Evolutionary conservation across 2,797 vertebrate species (phyloP).

Genomic region (Tapirus indicus): DNA sequence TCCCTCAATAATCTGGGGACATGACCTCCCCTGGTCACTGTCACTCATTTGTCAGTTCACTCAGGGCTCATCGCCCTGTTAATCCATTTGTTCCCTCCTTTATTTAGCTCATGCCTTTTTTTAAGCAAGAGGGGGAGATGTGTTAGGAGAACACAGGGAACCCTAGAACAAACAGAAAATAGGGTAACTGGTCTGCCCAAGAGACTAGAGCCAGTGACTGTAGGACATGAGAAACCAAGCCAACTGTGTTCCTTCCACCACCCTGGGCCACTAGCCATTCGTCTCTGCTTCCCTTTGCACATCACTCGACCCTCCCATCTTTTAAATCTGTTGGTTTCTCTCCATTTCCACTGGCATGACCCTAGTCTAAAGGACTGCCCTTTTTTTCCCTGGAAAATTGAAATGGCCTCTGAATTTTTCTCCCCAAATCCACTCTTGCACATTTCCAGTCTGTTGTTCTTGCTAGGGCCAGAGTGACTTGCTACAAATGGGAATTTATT

Average conservation of each 20-base stretch:
- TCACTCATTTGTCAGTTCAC: not conserved
- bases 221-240: not conserved
- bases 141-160: not conserved
- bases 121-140: not conserved
- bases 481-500: not conserved
- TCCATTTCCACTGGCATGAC: not conserved
- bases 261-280: not conserved
- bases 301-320: not conserved
- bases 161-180: not conserved
- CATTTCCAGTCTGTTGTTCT: not conserved
- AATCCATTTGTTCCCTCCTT: not conserved
- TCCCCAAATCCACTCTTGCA: not conserved
- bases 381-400: not conserved
- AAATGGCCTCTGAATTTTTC: not conserved
- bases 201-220: not conserved
- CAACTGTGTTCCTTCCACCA: not conserved
- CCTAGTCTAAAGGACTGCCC: not conserved
- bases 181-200: not conserved
- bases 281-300: not conserved
- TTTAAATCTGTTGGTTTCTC: not conserved
- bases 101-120: not conserved
- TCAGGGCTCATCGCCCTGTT: not conserved
- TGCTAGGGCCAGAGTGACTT: not conserved
- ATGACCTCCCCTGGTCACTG: not conserved
- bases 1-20: not conserved